A percentile compares a stretch with the other conserved stretches of the same genome.
Evolutionary conservation across 1,140 invertebrate genomes (phyloP).

Genomic region (Aporrectodea caliginosa): DNA sequence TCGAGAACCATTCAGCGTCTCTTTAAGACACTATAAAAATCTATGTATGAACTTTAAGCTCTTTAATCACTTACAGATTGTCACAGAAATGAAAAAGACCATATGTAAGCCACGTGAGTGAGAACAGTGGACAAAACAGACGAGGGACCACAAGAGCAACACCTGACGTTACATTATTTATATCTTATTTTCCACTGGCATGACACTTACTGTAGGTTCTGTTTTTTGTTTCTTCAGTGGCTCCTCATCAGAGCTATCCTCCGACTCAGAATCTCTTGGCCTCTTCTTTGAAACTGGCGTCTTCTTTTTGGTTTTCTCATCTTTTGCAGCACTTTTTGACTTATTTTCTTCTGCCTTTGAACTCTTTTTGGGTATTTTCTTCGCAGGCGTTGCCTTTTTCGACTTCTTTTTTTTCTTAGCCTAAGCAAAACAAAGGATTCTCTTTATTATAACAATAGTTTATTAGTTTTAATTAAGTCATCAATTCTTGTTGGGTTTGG

Average conservation of each 20-base stretch:
- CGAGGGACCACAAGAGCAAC: no score
- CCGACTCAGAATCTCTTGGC: slow-evolving; percentile 24
- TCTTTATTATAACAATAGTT: no score
- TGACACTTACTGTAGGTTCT: not conserved
- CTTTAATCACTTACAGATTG: no score
- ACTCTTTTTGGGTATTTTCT: slow-evolving; percentile 43
- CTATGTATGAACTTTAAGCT: no score
- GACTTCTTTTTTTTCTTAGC: slow-evolving; percentile 41
- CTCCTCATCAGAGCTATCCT: not conserved
- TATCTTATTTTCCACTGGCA: not conserved
- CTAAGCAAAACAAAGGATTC: no score
- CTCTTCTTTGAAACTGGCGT: slow-evolving; percentile 37
- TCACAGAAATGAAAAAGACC: no score
- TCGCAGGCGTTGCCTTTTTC: slow-evolving; percentile 37
- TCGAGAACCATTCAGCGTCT: no score
- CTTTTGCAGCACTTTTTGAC: slow-evolving; percentile 39
- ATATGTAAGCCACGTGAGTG: no score
- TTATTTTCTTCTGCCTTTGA: slow-evolving; percentile 34
- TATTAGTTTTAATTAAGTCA: no score
- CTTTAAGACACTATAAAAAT: no score
- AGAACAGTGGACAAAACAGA: no score
- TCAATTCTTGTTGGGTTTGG: no score
- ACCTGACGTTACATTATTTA: not conserved
- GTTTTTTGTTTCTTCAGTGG: slow-evolving; percentile 17
- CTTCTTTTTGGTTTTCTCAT: slow-evolving; percentile 37